phyloP scores from a whole-genome alignment of 2,113 vertebrate genomes.

The Poecilia latipinna region DNA sequence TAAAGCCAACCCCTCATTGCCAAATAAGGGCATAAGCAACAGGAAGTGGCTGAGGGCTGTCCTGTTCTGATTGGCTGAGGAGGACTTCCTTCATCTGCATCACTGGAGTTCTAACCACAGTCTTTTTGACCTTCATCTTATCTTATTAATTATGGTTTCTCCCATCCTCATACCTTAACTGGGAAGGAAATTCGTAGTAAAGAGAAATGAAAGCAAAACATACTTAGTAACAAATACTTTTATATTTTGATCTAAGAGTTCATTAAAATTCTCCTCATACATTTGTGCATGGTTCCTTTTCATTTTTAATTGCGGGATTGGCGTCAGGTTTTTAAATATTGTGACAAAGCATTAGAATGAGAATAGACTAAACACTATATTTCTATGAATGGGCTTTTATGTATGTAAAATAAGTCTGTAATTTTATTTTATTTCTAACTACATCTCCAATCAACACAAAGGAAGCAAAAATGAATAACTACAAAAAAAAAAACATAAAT shows the following conservation, averaged over 20 bases:
- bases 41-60: conserved; percentile 56
- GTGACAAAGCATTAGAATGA: neutral
- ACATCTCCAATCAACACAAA: too few species aligned
- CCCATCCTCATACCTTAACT: conserved; percentile 19
- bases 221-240: neutral
- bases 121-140: neutral
- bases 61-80: conserved; percentile 60
- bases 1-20: conserved; percentile 43
- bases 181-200: neutral
- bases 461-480: too few species aligned
- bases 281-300: neutral
- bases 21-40: conserved; percentile 51
- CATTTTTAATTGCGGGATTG: neutral
- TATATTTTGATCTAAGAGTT: neutral
- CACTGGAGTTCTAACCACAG: neutral
- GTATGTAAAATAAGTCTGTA: too few species aligned
- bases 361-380: too few species aligned
- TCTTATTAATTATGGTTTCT: neutral
- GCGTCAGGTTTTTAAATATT: neutral
- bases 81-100: conserved; percentile 15
- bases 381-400: too few species aligned
- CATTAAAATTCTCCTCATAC: neutral
- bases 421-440: too few species aligned
- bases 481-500: too few species aligned
- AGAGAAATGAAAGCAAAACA: neutral